Base-by-base conservation (phyloP, 1,140 invertebrate genomes). In the Achroia grisella region DNA sequence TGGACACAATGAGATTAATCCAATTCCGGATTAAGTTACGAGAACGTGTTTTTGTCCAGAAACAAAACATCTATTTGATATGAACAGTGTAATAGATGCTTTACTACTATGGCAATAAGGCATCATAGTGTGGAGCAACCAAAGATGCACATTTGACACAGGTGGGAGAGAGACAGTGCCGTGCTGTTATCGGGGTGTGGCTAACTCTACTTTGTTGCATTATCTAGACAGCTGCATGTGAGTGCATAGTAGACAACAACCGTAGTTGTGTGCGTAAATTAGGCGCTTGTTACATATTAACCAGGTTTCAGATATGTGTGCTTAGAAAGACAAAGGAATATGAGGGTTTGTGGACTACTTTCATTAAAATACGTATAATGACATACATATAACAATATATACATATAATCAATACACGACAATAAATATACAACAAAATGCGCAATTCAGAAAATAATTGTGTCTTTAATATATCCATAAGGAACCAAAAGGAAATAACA, bases 121-220 rank as follows among this genome's bases (percentile, higher is more conserved):
- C 39, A 15, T 28, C 30, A 27, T 44, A 28, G 44, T 39, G 39
- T 44, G 40, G 44, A 44, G 41, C 48, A 44, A 36, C 43, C 13
- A 17, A 50, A 55, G 60, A 57, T 65, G 66, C 48, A 48, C 52
- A 48, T 56, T 37, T 31, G 29, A 12, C 47, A 43, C 41, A 53
- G 48, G 71, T 68, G 57, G 28, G 62, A 79, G 46, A 64, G 77
- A 72, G 76, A 76, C 55, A n/a, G n/a, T n/a, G 48, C 52, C 44
- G 35, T 15, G 42, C 37, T 47, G 43, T 69, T 64, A 72, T 72
- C 69, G 64, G 80, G 80, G 80, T 81, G 79, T 81, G 79, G 79
- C 66, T 79, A 78, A 73, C 69, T 69, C 62, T 76, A 71, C 70
- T 78, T 74, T 69, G 65, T 80, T 79, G 62, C 73, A 62, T 45